phyloP scores from a whole-genome alignment of 2,113 vertebrate species.

The Onychorhynchus coronatus region DNA sequence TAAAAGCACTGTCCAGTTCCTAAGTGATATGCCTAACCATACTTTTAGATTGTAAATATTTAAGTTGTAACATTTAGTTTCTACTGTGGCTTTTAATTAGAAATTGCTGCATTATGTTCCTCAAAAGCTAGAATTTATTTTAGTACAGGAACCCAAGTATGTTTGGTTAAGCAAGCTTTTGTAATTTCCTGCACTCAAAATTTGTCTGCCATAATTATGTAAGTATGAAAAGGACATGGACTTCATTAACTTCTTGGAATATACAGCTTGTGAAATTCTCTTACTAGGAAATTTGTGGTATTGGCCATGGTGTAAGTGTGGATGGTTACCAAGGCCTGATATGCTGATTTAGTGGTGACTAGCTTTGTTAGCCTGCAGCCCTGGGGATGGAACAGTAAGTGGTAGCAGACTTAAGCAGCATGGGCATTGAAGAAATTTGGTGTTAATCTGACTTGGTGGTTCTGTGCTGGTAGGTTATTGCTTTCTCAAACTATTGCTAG shows the following conservation, averaged over 20 bases:
- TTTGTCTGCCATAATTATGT: not conserved
- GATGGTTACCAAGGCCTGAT: not conserved
- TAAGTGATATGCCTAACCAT: not conserved
- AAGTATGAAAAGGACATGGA: not conserved
- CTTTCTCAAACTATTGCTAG: not conserved
- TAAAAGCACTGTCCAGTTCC: not conserved
- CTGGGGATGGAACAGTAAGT: not conserved
- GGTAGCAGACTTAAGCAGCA: rapidly evolving
- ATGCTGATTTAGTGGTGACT: not conserved
- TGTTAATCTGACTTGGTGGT: not conserved
- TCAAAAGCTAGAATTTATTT: not conserved
- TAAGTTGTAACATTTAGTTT: not conserved
- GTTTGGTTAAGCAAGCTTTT: not conserved
- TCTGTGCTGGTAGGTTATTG: not conserved
- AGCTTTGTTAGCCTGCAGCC: not conserved
- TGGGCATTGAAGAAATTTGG: not conserved
- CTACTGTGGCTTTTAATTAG: not conserved
- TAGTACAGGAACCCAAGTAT: not conserved
- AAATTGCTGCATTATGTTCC: not conserved
- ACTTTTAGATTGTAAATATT: not conserved
- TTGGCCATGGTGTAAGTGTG: not conserved
- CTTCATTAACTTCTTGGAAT: not conserved
- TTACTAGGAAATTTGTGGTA: not conserved
- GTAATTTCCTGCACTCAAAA: not conserved
- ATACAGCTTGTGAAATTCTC: not conserved